Base-by-base conservation (phyloP, 1,140 invertebrate species). In the Drosophila pruinosa region DNA sequence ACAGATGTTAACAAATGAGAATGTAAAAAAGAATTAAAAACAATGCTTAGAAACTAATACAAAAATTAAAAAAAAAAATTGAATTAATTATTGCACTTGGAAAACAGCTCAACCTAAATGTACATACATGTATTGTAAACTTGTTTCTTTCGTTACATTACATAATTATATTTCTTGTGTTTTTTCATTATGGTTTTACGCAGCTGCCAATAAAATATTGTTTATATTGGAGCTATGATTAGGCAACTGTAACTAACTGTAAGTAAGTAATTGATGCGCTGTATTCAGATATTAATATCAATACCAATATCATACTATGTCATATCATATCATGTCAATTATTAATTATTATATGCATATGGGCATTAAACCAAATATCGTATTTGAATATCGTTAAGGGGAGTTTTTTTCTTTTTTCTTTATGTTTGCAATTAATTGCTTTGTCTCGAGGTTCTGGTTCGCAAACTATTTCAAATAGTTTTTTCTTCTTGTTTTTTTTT, bases 391-490 rank as follows among this genome's bases (percentile, higher is more conserved):
- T 71, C 68, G 53, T 67, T 31, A 41, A 41, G 24, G 65, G 47
- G 59, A 65, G 52, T 39, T 38, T 48, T 41, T 58, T n/a, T n/a
- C n/a, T n/a, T n/a, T n/a, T n/a, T n/a, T n/a, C n/a, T n/a, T n/a
- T n/a, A n/a, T n/a, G n/a, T n/a, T n/a, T 58, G 62, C 53, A 65
- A 50, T 71, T 7, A 22, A 65, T 63, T 69, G 65, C 58, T 36
- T 62, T 26, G 12, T 59, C 58, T 69, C 65, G 65, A 69, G 65
- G 65, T 69, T 69, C 65, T 69, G 65, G 36, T 69, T 62, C 65
- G 61, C n/a, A 70, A 50, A 50, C 59, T 70, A 70, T 75, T 69
- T 75, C 17, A 56, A 85, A 83, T 79, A 71, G 61, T 31, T 56
- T 69, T 17, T 57, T 69, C 71, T 61, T 80, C 70, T 67, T 75